phyloP scores from a whole-genome alignment of 2,888 invertebrate species.

The Drosophila prostipennis region DNA sequence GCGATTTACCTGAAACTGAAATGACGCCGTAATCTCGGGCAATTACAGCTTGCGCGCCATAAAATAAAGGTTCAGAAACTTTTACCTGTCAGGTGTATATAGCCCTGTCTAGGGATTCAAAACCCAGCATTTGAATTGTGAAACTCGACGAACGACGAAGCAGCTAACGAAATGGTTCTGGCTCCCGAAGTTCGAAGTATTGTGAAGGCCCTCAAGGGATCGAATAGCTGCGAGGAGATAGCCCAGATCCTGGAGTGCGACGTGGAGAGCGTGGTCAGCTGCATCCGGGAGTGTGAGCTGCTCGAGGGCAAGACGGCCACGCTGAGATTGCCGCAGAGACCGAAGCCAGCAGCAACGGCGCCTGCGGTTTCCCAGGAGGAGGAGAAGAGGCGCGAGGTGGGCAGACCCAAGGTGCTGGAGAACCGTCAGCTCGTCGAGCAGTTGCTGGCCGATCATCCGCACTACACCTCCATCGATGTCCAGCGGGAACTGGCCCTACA shows the following conservation, averaged over 20 bases:
- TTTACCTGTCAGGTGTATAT: slow-evolving; percentile 25
- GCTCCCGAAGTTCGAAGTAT: slow-evolving; percentile 26
- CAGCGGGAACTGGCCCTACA: slow-evolving; percentile 50
- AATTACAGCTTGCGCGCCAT: slow-evolving; percentile 36
- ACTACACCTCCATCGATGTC: slow-evolving; percentile 62
- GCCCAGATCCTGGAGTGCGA: slow-evolving; percentile 64
- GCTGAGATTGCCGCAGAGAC: slow-evolving; percentile 26
- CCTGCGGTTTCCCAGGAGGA: slow-evolving; percentile 2
- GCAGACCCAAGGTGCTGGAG: slow-evolving; percentile 63
- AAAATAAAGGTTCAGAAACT: slow-evolving; percentile 22
- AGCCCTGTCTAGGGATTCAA: not conserved
- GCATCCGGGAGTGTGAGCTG: slow-evolving; percentile 34
- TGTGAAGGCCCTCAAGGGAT: slow-evolving; percentile 41
- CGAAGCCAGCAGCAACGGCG: slow-evolving; percentile 1
- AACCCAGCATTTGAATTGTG: slow-evolving; percentile 9
- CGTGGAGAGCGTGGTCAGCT: slow-evolving; percentile 52
- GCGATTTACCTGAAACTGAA: slow-evolving; percentile 11
- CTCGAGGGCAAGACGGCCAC: slow-evolving; percentile 28
- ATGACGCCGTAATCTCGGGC: slow-evolving; percentile 28
- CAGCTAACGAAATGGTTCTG: slow-evolving; percentile 23
- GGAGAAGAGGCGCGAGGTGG: slow-evolving; percentile 45
- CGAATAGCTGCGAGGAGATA: slow-evolving; percentile 53
- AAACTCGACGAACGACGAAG: slow-evolving; percentile 1
- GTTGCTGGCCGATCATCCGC: slow-evolving; percentile 50
- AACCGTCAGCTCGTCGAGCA: slow-evolving; percentile 57